Evolutionary conservation across 2,888 invertebrate genomes (phyloP), one percentile per base, ranked within the genome.

Genomic region (Dicycla oo): DNA sequence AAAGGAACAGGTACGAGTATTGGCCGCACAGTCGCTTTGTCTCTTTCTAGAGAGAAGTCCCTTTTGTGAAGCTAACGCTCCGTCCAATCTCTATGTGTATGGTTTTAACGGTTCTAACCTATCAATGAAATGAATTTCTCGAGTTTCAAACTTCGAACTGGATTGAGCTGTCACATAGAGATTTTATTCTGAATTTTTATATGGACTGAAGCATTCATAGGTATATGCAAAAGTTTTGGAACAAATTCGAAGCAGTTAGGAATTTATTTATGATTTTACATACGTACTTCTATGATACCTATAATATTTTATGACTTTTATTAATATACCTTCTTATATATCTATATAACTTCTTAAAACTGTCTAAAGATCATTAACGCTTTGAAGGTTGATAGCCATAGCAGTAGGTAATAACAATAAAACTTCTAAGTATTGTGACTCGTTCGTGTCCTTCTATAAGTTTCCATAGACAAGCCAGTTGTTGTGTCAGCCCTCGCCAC

Each of bases 121-220:
- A 63, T 26, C 75, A 75, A n/a, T 66, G 64, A 78, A 60, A 57
- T 64, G 54, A 45, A 26, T 63, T 74, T 34, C 53, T 26, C 43
- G 26, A 70, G 45, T 63, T 72, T 65, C 34, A 38, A 78, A 77
- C 61, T 62, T 49, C 23, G 53, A 78, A 65, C 56, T 8, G 15
- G 15, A 26, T 57, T 2, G n/a, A 8, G 38, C 45, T 67, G 67
- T 66, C 75, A 66, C 40, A 63, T 15, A 18, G 40, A 56, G 51
- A 62, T 53, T 51, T 45, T 34, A 56, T 73, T 58, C 53, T 30
- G 10, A 60, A 56, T 63, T 63, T 73, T n/a, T 66, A 47, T 64
- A 64, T 43, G 40, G 47, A 47, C 11, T 13, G 6, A 49, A 30
- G 43, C n/a, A 34, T 63, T 30, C n/a, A 43, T 34, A 53, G 13